A percentile compares a stretch with the other conserved stretches of the same genome.
These are phyloP conservation scores for Rhopalosiphum nymphaeae DNA, from an alignment of 2,888 invertebrate genomes.

Conservation along the genomic window DNA sequence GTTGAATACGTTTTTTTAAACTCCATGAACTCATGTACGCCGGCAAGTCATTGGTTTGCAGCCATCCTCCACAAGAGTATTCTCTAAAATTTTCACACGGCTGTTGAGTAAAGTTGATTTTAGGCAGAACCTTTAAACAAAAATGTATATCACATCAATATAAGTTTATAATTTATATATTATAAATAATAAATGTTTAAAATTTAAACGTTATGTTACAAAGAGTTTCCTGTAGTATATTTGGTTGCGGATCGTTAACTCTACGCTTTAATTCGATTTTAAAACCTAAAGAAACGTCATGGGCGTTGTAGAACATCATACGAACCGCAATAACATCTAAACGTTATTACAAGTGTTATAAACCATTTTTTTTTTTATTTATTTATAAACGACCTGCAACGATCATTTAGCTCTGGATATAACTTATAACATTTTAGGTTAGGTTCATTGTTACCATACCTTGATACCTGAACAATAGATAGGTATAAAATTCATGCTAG, in stretches of 20 bases:
- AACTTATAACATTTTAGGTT: constrained; percentile 20
- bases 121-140: constrained; percentile 71
- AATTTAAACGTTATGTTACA: constrained; percentile 6
- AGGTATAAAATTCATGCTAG: not conserved
- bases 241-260: constrained; percentile 46
- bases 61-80: constrained; percentile 74
- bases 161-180: not conserved
- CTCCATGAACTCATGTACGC: constrained; percentile 72
- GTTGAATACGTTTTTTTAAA: constrained; percentile 70
- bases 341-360: not conserved
- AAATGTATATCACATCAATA: not conserved
- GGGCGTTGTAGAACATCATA: constrained; percentile 27
- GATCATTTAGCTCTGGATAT: constrained; percentile 1
- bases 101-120: constrained; percentile 70
- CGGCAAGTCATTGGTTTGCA: constrained; percentile 71
- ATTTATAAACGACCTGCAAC: not conserved
- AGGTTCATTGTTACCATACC: constrained; percentile 5
- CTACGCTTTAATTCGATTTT: constrained; percentile 55
- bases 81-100: constrained; percentile 74
- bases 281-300: constrained; percentile 40
- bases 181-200: not conserved
- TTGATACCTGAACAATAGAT: constrained; percentile 39
- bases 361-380: not conserved
- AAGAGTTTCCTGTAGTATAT: constrained; percentile 37
- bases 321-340: not conserved